A percentile compares a stretch with the other conserved stretches of the same genome.
phyloP scores from a whole-genome alignment of 2,888 invertebrate genomes.

The Caenorhabditis sp. region DNA sequence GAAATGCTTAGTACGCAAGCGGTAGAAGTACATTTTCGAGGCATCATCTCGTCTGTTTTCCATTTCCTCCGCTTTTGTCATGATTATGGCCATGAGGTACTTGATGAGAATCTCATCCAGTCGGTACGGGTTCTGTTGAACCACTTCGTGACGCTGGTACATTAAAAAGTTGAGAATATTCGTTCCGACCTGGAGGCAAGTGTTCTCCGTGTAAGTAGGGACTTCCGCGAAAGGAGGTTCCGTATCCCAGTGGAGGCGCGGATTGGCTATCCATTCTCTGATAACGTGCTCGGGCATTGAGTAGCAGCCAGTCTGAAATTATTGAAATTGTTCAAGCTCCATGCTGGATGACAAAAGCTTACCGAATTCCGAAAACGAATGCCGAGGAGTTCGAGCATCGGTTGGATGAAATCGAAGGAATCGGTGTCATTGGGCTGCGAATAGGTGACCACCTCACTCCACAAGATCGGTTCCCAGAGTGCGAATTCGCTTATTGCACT shows the following conservation, averaged over 20 bases:
- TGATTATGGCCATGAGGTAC: background rate
- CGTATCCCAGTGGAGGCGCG: background rate
- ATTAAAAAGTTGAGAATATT: slow-evolving; percentile 12
- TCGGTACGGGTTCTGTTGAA: background rate
- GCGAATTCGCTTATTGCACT: too few relatives aligned
- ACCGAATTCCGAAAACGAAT: slow-evolving; percentile 36
- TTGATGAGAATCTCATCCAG: slow-evolving; percentile 12
- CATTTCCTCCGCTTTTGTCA: background rate
- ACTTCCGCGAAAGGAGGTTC: background rate
- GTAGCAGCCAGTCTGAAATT: slow-evolving; percentile 27
- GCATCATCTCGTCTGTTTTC: background rate
- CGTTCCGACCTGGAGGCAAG: background rate
- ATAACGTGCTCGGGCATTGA: slow-evolving; percentile 26
- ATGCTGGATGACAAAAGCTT: background rate
- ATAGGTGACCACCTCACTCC: too few relatives aligned
- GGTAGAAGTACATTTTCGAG: too few relatives aligned
- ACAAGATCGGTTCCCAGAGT: too few relatives aligned
- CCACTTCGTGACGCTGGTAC: background rate
- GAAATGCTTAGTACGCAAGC: too few relatives aligned
- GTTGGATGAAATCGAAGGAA: slow-evolving; percentile 30
- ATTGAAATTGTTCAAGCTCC: background rate
- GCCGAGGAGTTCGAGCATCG: slow-evolving; percentile 45
- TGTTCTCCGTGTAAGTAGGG: slow-evolving; percentile 27
- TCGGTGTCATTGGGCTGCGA: too few relatives aligned
- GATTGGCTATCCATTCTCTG: slow-evolving; percentile 1